phyloP scores from a whole-genome alignment of 2,113 vertebrate genomes.

The Lontra canadensis region DNA sequence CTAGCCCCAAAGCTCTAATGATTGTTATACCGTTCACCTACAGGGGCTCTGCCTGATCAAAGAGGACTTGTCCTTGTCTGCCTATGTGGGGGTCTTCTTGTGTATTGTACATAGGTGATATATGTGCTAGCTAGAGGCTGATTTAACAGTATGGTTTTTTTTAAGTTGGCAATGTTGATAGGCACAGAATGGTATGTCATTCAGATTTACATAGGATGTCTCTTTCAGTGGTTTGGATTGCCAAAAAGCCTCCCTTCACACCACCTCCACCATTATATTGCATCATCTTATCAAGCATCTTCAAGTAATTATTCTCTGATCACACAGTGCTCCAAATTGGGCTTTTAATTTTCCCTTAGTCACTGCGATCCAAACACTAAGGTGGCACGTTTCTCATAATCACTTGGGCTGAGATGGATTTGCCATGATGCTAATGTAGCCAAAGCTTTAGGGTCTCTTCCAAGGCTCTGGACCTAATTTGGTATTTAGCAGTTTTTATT shows the following conservation, averaged over 20 bases:
- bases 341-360: neutral
- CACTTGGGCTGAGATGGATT: neutral
- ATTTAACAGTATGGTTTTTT: neutral
- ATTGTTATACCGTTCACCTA: neutral
- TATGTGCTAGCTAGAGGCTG: neutral
- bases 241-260: neutral
- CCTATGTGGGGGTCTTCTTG: neutral
- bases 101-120: neutral
- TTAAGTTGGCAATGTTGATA: neutral
- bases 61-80: neutral
- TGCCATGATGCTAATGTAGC: neutral
- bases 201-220: neutral
- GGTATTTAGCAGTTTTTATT: neutral
- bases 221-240: neutral
- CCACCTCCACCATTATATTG: neutral
- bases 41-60: neutral
- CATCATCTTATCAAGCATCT: neutral
- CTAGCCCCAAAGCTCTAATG: neutral
- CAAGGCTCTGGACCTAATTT: neutral
- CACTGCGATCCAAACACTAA: neutral
- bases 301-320: slow-evolving; percentile 20
- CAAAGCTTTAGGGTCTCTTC: neutral
- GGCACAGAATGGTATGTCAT: neutral
- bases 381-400: neutral
- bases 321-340: neutral